Conservation (phyloP, 2,888 invertebrate species). For the Gasteruption jaculator region DNA sequence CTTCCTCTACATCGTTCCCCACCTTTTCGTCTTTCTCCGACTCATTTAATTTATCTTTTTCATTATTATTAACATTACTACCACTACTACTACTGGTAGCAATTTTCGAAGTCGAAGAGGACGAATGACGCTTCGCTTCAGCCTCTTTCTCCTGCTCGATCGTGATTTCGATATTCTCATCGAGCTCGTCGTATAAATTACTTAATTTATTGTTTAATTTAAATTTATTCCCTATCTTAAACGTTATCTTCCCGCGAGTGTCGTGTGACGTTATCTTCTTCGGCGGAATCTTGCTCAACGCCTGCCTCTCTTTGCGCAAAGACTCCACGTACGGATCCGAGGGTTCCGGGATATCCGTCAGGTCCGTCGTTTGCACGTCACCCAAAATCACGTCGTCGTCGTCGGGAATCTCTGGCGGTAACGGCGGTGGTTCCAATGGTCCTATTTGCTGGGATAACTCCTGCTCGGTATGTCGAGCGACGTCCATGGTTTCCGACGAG, state of each 20-base stretch:
- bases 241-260: constrained; percentile 45
- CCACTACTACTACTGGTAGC: too few relatives aligned
- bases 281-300: constrained; percentile 40
- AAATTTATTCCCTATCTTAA: constrained; percentile 44
- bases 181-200: constrained; percentile 41
- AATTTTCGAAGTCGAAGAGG: too few relatives aligned
- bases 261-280: constrained; percentile 45
- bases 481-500: constrained; percentile 74
- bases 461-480: constrained; percentile 59
- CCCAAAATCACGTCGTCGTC: constrained; percentile 42
- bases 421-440: constrained; percentile 39
- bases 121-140: constrained; percentile 23
- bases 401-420: constrained; percentile 37
- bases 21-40: constrained; percentile 13
- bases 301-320: constrained; percentile 42
- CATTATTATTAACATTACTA: constrained; percentile 14
- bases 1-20: constrained; percentile 40
- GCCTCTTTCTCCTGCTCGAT: constrained; percentile 31
- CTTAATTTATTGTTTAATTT: constrained; percentile 42
- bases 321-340: constrained; percentile 44
- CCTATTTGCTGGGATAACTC: constrained; percentile 46
- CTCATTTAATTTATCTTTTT: constrained; percentile 18
- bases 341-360: constrained; percentile 44
- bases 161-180: constrained; percentile 33
- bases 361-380: constrained; percentile 41